A percentile compares a stretch with the other conserved stretches of the same genome.
phyloP scores from a whole-genome alignment of 1,140 invertebrate genomes.

The Heliconius eleuchia region DNA sequence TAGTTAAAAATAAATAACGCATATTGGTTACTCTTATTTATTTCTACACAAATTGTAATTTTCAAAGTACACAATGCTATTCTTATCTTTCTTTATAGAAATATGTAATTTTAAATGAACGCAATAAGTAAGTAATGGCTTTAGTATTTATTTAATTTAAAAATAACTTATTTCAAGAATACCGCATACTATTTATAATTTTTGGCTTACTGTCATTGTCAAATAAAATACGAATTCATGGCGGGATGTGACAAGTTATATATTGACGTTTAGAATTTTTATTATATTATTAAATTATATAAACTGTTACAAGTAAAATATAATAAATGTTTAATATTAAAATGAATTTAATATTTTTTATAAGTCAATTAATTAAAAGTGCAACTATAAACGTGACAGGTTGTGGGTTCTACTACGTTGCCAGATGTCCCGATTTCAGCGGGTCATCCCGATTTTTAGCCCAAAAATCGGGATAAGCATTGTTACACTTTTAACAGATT shows the following conservation, averaged over 20 bases:
- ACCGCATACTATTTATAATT: conserved; percentile 4
- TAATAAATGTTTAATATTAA: no score
- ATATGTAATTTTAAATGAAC: not conserved
- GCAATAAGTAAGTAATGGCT: not conserved
- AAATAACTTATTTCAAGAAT: not conserved
- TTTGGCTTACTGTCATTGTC: not conserved
- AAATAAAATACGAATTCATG: conserved; percentile 22
- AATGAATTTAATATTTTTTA: no score
- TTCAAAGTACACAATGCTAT: not conserved
- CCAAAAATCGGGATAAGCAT: no score
- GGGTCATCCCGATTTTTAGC: no score
- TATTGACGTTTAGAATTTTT: not conserved
- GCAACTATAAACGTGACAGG: no score
- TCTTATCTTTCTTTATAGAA: no score
- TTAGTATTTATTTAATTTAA: conserved; percentile 6
- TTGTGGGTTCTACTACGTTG: no score
- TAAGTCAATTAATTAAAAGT: no score
- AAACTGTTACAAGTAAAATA: not conserved
- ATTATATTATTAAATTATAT: not conserved
- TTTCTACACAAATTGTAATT: not conserved
- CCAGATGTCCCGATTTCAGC: no score
- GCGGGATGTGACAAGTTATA: not conserved
- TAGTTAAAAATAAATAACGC: conserved; percentile 61
- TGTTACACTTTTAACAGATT: no score
- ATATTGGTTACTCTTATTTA: conserved; percentile 41